Conservation (phyloP, 1,140 invertebrate species). For the Rhagoletis zephyria region DNA sequence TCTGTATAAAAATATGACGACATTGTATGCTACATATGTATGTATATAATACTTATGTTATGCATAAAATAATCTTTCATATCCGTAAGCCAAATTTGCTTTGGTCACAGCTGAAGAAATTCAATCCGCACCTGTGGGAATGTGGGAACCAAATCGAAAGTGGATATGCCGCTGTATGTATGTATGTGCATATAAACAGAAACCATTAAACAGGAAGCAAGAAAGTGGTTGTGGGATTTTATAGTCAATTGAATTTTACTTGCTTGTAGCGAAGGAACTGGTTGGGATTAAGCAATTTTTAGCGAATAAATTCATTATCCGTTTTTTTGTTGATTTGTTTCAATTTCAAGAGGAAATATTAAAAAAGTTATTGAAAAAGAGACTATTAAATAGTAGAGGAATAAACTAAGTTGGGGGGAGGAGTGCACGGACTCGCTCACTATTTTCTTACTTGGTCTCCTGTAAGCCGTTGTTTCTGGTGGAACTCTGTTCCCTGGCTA, state of each 20-base stretch:
- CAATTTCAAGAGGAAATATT: too few species aligned
- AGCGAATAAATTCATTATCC: background rate
- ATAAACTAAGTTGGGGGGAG: too few species aligned
- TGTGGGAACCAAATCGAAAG: background rate
- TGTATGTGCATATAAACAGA: slow-evolving; percentile 15
- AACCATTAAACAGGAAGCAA: slow-evolving; percentile 47
- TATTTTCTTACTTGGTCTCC: too few species aligned
- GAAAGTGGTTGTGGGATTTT: slow-evolving; percentile 42
- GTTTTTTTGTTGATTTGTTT: too few species aligned
- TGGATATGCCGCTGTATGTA: background rate
- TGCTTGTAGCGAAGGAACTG: background rate
- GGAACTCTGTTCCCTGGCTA: too few species aligned
- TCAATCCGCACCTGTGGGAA: slow-evolving; percentile 31
- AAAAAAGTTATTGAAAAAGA: too few species aligned
- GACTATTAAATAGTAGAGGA: too few species aligned
- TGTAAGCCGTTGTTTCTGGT: too few species aligned
- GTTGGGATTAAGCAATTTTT: background rate
- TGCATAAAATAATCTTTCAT: background rate
- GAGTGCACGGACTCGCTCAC: too few species aligned
- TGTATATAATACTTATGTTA: background rate
- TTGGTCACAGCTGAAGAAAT: slow-evolving; percentile 2
- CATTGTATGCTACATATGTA: background rate
- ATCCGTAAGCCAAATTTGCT: background rate
- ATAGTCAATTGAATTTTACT: slow-evolving; percentile 29
- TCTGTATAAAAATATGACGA: too few species aligned